These are phyloP conservation scores for Atopsyche davidsoni DNA, from an alignment of 1,140 invertebrate genomes.

Conservation along the genomic window DNA sequence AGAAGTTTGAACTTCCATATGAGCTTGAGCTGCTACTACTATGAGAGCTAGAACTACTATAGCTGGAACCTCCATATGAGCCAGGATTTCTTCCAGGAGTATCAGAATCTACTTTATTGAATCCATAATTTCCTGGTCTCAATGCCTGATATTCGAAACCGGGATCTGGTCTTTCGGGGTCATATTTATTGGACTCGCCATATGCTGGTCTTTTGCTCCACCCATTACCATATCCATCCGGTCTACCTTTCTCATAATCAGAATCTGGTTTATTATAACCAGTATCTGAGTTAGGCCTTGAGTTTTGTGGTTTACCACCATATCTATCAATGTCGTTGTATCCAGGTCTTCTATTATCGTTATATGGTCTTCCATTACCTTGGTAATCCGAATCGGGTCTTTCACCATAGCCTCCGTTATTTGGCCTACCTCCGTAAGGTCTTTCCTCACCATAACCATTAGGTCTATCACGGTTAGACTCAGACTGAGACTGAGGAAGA, in stretches of 20 bases:
- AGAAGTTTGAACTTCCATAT: not conserved
- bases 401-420: conserved; percentile 6
- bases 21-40: not conserved
- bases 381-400: conserved; percentile 1
- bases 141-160: not conserved
- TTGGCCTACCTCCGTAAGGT: not conserved
- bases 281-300: not conserved
- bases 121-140: conserved; percentile 7
- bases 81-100: not conserved
- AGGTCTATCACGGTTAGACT: conserved; percentile 16
- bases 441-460: conserved; percentile 11
- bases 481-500: no score
- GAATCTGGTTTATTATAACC: conserved; percentile 8
- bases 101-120: conserved; percentile 4
- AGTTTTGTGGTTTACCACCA: no score
- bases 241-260: conserved; percentile 18
- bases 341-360: conserved; percentile 7
- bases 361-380: not conserved
- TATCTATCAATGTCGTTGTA: conserved; percentile 17
- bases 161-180: conserved; percentile 2
- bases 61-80: not conserved
- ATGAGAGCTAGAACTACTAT: no score
- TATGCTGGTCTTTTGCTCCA: not conserved
- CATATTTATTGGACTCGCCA: not conserved
- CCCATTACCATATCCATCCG: conserved; percentile 10